Percentiles rank a stretch among this genome's conserved stretches.
Conservation (phyloP, 2,113 vertebrate species). For the Grammomys dolichurus region DNA sequence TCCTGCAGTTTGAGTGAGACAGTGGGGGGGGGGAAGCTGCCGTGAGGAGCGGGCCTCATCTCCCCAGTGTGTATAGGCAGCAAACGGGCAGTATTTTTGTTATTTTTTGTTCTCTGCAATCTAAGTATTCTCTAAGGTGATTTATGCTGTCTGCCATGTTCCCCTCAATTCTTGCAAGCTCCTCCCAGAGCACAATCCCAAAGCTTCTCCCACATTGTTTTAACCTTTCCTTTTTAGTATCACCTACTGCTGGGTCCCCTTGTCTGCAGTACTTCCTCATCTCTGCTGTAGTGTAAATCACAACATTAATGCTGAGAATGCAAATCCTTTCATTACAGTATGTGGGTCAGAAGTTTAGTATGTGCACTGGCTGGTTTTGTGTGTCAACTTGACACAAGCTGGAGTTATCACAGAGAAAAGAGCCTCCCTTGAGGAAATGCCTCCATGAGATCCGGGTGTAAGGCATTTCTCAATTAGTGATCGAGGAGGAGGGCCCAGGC, state of each 20-base stretch:
- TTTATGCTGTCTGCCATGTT: not conserved
- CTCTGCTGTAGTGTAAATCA: not conserved
- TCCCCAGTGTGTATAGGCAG: not conserved
- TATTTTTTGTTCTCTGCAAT: not conserved
- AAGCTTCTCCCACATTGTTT: not conserved
- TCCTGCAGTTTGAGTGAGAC: not conserved
- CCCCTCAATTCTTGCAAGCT: not conserved
- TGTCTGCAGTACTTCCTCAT: not conserved
- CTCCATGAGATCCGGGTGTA: too few relatives aligned
- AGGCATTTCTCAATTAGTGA: too few relatives aligned
- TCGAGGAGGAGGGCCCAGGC: too few relatives aligned
- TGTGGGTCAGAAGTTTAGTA: not conserved
- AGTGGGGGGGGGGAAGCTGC: too few relatives aligned
- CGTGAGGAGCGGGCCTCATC: rapidly evolving
- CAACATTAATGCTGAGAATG: not conserved
- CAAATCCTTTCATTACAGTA: not conserved
- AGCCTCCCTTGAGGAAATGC: too few relatives aligned
- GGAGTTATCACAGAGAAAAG: too few relatives aligned
- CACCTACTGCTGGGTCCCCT: not conserved
- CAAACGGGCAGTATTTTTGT: not conserved
- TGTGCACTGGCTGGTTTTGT: too few relatives aligned
- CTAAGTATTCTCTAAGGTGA: not conserved
- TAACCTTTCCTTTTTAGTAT: not conserved
- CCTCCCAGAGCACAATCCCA: not conserved
- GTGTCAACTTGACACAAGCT: too few relatives aligned